Base-by-base conservation (phyloP, 1,140 invertebrate genomes). In the Brachionus rotundiformis region DNA sequence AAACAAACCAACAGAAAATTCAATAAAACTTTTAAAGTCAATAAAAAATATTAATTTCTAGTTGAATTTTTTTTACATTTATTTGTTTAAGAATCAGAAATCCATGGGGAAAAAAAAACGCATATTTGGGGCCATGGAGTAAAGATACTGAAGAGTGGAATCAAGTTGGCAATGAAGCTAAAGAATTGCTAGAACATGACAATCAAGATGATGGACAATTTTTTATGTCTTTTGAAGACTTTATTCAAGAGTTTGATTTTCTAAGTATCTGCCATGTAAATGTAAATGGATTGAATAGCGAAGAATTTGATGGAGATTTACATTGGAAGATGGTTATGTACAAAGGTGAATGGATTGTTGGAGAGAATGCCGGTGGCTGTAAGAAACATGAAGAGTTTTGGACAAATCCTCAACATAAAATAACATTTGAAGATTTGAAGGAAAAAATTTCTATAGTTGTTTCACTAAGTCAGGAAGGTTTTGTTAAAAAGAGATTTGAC, bases 171-270 rank as follows among this genome's bases (percentile, higher is more conserved):
- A 92, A 95, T 25, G 90, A 92, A 0, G 93, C 95, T 83, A 95
- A 95, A 85, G 91, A 93, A 84, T 92, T 93, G 84, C 89, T 98
- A 31, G 95, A 95, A 0, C 88, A 98, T 0, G 94, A 92, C 0
- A 97, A 98, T 84, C 94, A 95, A 83, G 90, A 92, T 44, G 96
- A 98, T 85, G 96, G 96, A 19, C 96, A 99, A 89, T 98, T 98
- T 88, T 99, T 96, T 88, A 89, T 89, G 87, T 84, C 85, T 79
- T 89, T 89, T 82, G 84, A 85, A 71, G 89, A 89, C 83, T 89
- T 89, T 76, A 59, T 85, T 25, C 65, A 81, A 16, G 85, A 88
- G 63, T 89, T 89, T 85, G 84, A 88, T 82, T 84, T 83, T 5
- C 88, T 98, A 76, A 95, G 97, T 87, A 94, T 97, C 5, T 19